Percentiles rank a stretch among this genome's conserved stretches.
Conservation (phyloP, 2,113 vertebrate species). For the Osmerus eperlanus region DNA sequence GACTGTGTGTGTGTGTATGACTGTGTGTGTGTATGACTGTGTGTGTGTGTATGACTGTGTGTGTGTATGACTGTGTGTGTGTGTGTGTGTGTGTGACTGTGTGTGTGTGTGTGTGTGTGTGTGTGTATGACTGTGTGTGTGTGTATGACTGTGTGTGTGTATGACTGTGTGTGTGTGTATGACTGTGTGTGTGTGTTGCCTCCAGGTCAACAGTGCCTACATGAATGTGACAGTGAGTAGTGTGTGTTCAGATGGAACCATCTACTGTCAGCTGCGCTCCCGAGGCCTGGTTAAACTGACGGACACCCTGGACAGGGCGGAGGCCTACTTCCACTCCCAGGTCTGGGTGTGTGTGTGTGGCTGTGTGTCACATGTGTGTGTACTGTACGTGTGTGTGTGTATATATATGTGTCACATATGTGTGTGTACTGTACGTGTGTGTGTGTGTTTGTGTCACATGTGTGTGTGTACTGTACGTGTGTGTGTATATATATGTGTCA, state of each 20-base stretch:
- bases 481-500: neutral
- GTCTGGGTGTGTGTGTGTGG: conserved; percentile 54
- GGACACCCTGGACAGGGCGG: conserved; percentile 79
- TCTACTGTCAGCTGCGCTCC: conserved; percentile 90
- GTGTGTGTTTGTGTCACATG: neutral
- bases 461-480: neutral
- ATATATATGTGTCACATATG: neutral
- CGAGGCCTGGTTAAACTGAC: conserved; percentile 83
- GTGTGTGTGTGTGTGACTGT: no score
- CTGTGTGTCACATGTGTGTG: no score
- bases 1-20: no score
- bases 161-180: no score
- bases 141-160: no score
- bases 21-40: no score
- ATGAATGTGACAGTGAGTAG: conserved; percentile 85
- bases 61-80: no score
- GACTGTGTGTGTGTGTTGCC: neutral
- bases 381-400: neutral
- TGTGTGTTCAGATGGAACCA: conserved; percentile 88
- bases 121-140: no score
- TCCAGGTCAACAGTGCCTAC: conserved; percentile 82
- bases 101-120: no score
- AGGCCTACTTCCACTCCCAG: conserved; percentile 84
- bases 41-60: no score
- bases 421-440: neutral